Percentiles rank a stretch among this genome's conserved stretches.
Conservation (phyloP, 2,797 vertebrate species). For the Basileuterus tristriatus region DNA sequence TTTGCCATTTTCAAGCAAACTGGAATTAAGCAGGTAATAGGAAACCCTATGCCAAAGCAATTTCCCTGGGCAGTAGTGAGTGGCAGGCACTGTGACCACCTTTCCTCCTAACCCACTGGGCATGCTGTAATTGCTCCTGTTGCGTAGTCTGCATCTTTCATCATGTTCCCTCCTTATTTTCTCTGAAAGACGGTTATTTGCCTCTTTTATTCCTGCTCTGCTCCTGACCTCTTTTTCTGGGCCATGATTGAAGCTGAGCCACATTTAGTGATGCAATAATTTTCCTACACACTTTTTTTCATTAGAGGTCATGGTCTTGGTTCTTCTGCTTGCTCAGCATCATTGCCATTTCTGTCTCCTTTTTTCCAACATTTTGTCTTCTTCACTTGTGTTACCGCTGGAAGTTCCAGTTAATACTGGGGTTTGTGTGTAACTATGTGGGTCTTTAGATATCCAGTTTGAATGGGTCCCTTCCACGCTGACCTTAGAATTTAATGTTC, state of each 20-base stretch:
- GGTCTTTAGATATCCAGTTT: not conserved
- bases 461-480: not conserved
- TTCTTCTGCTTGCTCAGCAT: not conserved
- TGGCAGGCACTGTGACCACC: not conserved
- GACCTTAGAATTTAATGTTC: not conserved
- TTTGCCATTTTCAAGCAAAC: not conserved
- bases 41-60: not conserved
- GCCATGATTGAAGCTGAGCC: not conserved
- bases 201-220: not conserved
- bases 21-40: not conserved
- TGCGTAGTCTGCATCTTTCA: not conserved
- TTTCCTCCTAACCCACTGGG: not conserved
- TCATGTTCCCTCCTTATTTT: not conserved
- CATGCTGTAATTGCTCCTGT: not conserved
- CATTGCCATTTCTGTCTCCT: not conserved
- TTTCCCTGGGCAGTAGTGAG: not conserved
- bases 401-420: not conserved
- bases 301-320: not conserved
- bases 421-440: not conserved
- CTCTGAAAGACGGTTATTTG: not conserved
- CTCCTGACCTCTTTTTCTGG: not conserved
- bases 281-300: not conserved
- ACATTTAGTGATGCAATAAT: not conserved
- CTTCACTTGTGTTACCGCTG: not conserved
- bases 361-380: not conserved